Base-by-base conservation (phyloP, 2,113 vertebrate species). In the Chitala chitala region DNA sequence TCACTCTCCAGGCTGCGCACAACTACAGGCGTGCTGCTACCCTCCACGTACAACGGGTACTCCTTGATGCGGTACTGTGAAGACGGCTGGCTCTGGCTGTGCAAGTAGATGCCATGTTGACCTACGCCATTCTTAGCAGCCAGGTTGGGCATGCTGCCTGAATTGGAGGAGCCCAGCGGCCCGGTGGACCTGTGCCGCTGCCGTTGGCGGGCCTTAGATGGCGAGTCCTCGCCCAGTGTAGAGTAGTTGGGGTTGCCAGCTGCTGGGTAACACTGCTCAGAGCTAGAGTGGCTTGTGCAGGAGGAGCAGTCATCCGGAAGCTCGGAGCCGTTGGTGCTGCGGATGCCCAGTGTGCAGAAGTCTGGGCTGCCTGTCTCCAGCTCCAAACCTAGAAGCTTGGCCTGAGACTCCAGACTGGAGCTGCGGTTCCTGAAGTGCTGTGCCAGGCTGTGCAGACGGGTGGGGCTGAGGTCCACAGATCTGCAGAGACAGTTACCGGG, bases 1-100 rank as follows among this genome's bases (percentile, higher is more conserved):
- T 98, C 97, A 0, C 94, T 99, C 89, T 99, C 97, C 84, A 99
- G 88, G 86, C 96, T 99, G 84, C 97, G 93, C 78, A 99, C 97
- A 78, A 99, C 96, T 84, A 98, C 96, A 0, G 95, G 94, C 0
- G 94, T 94, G 77, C 96, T 92, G 79, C 96, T 92, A 71, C 96
- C 96, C 85, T 98, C 95, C 0, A 98, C 91, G 82, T 98, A 99
- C n/a, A 99, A 86, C 8, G 97, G 97, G 85, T 99, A 99, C 82
- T 99, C 97, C 83, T 96, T 96, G 90, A 99, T 99, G 85, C 96
- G 94, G 82, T 98, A 99, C 89, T 98, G 97, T 13, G 96, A 98
- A 56, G 96, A 96, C 36, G 96, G 97, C 71, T 98, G 96, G 91
- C 95, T 98, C 93, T 99, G 97, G 86, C 96, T 98, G 91, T 97